Evolutionary conservation across 2,797 vertebrate genomes (phyloP).

Genomic region (Sebastolobus altivelis): DNA sequence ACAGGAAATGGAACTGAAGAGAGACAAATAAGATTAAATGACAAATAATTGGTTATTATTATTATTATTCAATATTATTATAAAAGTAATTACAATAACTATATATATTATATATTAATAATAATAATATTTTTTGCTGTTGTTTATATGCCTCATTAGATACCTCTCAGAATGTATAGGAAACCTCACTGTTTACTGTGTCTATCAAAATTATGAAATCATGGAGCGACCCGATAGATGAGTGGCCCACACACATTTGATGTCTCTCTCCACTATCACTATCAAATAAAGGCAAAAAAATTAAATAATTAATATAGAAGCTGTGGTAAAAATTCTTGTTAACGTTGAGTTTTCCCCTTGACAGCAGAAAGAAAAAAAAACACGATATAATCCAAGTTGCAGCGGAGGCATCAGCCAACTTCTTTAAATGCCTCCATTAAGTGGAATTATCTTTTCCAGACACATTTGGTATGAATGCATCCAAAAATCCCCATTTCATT

Average conservation of each 20-base stretch:
- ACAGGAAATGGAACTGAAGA: conserved; percentile 41
- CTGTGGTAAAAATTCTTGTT: conserved; percentile 42
- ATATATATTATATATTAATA: background rate
- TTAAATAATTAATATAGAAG: conserved; percentile 4
- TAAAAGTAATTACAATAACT: background rate
- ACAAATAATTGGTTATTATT: conserved; percentile 12
- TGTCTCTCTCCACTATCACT: background rate
- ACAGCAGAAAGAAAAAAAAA: conserved; percentile 48
- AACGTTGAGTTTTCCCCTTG: conserved; percentile 31
- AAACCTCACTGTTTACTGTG: conserved; percentile 6
- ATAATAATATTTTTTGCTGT: conserved; percentile 9
- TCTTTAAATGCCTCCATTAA: conserved; percentile 87
- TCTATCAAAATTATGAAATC: conserved; percentile 11
- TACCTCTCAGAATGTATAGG: background rate
- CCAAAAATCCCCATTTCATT: conserved; percentile 86
- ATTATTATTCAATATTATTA: conserved; percentile 2
- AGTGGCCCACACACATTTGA: background rate
- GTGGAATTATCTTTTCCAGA: conserved; percentile 88
- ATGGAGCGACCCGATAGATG: background rate
- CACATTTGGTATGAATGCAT: conserved; percentile 86
- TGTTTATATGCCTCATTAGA: conserved; percentile 3
- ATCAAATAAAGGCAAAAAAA: background rate
- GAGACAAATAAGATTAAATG: conserved; percentile 24
- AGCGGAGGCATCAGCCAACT: conserved; percentile 78
- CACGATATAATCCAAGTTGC: conserved; percentile 78